Percentiles rank a stretch among this genome's conserved stretches.
phyloP scores from a whole-genome alignment of 2,888 invertebrate genomes.

The Hyles lineata region DNA sequence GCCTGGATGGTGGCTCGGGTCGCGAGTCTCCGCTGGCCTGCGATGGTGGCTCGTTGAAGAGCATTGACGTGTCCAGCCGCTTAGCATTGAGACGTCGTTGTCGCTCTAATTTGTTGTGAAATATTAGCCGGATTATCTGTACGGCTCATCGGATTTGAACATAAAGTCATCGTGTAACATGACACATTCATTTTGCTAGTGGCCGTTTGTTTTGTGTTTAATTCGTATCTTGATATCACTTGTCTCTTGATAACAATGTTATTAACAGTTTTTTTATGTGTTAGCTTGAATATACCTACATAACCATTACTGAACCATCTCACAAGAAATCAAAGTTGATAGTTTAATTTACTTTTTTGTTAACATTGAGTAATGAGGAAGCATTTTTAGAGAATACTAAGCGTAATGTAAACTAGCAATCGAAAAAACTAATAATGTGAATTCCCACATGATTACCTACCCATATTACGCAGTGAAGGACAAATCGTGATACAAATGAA shows the following conservation, averaged over 20 bases:
- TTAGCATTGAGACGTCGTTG: conserved; percentile 65
- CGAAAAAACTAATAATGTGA: neutral
- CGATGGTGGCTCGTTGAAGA: conserved; percentile 38
- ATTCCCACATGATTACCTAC: neutral
- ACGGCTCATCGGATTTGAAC: conserved; percentile 16
- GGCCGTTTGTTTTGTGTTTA: neutral
- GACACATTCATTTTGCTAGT: conserved; percentile 17
- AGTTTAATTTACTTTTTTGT: no score
- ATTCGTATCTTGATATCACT: neutral
- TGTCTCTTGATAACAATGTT: neutral
- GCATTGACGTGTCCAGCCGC: conserved; percentile 41
- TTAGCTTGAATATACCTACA: no score
- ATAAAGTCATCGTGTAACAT: conserved; percentile 10
- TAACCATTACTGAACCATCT: no score
- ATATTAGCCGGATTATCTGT: conserved; percentile 60
- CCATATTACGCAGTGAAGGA: conserved; percentile 18
- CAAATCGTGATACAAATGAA: conserved; percentile 11
- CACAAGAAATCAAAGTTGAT: no score
- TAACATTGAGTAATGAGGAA: no score
- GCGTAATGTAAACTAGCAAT: neutral
- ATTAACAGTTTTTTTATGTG: no score
- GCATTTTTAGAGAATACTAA: neutral
- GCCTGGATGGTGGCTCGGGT: conserved; percentile 30
- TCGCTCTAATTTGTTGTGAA: conserved; percentile 67
- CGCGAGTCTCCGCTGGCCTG: neutral